Evolutionary conservation across 1,140 invertebrate genomes (phyloP), one percentile per base, ranked within the genome.

Genomic region (Cydia splendana): DNA sequence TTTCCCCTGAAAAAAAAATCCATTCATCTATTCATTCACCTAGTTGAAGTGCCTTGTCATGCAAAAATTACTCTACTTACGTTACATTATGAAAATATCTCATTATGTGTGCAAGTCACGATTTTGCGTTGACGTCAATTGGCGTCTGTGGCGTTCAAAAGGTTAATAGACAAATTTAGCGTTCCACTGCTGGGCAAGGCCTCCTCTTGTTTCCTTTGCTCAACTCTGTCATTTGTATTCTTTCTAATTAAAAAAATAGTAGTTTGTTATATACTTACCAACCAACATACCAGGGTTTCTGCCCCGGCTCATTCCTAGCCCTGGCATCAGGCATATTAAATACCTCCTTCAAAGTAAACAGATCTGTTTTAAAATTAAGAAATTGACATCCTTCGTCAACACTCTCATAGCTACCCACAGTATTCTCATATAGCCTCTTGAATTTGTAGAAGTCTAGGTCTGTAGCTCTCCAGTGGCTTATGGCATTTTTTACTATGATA

Each of bases 261-360:
- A 42, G 0, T 42, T 42, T 42, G 38, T 1, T 42, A 42, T 42
- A 42, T 42, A 42, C 95, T 95, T 95, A 98, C 97, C 98, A 98
- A 78, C 98, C 98, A 77, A 98, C 96, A 93, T 98, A 98, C 98
- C 98, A 98, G 0, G 97, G 95, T 45, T 95, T 93, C 83, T 95
- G 90, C 6, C 95, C 95, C 15, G 93, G 93, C 65, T 91, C 87
- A 88, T 96, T 95, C 69, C 93, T 90, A 0, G 95, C 95, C 83
- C 97, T 94, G 53, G 93, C 94, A 45, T 95, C 87, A 1, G 95
- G 94, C 96, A 98, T 97, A 65, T 95, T 93, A 85, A 98, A 96
- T 20, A 98, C 97, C 86, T 98, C 96, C 75, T 94, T 92, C 48
- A 98, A 87, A 51, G 95, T 95, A 73, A 95, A 95, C 82, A 98